phyloP scores from a whole-genome alignment of 2,888 invertebrate genomes.

The Epirrhoe alternata region DNA sequence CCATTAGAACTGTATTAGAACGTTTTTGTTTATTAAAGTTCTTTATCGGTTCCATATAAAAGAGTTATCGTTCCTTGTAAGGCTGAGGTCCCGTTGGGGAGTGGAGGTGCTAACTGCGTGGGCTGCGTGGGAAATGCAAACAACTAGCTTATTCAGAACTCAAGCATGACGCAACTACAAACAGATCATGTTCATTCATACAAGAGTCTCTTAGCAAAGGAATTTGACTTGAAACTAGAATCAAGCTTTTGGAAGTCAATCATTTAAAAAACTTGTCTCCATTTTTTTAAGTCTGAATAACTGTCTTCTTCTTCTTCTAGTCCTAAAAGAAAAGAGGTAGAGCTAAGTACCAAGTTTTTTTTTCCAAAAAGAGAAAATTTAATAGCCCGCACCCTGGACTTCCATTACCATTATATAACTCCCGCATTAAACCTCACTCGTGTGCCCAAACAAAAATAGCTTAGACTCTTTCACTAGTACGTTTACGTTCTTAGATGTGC shows the following conservation, averaged over 20 bases:
- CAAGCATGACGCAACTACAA: conserved; percentile 30
- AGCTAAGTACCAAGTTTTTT: too few relatives aligned
- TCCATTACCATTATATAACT: not conserved
- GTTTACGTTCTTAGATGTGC: not conserved
- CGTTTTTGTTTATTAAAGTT: conserved; percentile 26
- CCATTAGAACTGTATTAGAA: not conserved
- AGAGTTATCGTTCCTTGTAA: conserved; percentile 34
- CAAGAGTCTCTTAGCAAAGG: not conserved
- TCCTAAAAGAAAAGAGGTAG: too few relatives aligned
- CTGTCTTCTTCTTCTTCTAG: too few relatives aligned
- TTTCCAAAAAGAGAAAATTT: too few relatives aligned
- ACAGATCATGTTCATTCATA: conserved; percentile 46
- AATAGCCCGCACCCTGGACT: not conserved
- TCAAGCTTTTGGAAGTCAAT: not conserved
- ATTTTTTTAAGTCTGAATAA: not conserved
- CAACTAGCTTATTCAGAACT: conserved; percentile 44
- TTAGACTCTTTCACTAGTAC: not conserved
- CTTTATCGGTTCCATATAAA: conserved; percentile 8
- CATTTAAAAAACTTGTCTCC: not conserved
- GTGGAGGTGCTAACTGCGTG: conserved; percentile 69
- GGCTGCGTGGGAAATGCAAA: conserved; percentile 78
- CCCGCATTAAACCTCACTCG: not conserved
- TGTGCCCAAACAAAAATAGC: not conserved
- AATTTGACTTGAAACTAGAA: not conserved
- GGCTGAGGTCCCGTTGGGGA: conserved; percentile 29